Conservation (phyloP, 1,140 invertebrate genomes). For the Diuraphis noxia region DNA sequence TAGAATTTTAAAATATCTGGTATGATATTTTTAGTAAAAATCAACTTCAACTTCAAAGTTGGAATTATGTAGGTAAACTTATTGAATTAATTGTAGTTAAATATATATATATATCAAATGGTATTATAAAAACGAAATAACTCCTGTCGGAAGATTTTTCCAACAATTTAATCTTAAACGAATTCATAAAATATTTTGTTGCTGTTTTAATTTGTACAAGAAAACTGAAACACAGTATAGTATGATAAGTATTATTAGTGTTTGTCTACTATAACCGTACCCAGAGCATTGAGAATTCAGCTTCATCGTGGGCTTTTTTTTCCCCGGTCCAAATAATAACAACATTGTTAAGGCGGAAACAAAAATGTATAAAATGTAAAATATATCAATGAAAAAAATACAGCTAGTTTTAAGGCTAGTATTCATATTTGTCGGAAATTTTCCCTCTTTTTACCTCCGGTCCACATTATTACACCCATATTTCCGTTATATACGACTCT, state of each 20-base stretch:
- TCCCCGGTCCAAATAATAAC: not conserved
- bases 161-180: not conserved
- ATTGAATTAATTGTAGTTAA: not conserved
- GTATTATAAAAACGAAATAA: not conserved
- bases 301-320: not conserved
- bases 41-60: not conserved
- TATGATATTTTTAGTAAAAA: not conserved
- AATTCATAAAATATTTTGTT: not conserved
- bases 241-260: not conserved
- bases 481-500: not conserved
- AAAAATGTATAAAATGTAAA: not conserved
- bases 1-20: not conserved
- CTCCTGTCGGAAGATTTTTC: not conserved
- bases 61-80: not conserved
- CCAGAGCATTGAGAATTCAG: not conserved
- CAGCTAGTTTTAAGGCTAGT: not conserved
- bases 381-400: conserved; percentile 14
- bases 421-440: not conserved
- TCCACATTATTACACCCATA: not conserved
- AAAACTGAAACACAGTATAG: not conserved
- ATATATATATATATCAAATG: not conserved
- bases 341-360: not conserved
- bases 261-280: not conserved
- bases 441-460: not conserved
- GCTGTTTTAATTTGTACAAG: not conserved